Conservation (phyloP, 53 echinoderm and acorn worm species). For the Mesocentrotus franciscanus region DNA sequence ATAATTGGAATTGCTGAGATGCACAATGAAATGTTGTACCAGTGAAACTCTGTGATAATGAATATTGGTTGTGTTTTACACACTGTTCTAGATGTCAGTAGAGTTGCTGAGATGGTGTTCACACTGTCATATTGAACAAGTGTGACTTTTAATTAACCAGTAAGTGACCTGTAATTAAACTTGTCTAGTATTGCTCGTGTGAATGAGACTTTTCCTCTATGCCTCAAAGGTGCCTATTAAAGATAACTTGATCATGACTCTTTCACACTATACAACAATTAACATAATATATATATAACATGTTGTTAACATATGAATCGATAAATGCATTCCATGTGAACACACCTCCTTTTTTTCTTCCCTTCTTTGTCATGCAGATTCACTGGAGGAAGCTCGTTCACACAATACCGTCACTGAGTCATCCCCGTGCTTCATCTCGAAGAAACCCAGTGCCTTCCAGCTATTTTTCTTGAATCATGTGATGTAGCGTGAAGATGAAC, state of each 20-base stretch:
- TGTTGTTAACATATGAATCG: neutral
- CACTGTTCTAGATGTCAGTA: no score
- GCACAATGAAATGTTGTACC: no score
- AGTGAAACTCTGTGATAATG: no score
- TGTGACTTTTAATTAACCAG: no score
- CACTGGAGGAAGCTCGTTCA: conserved; percentile 51
- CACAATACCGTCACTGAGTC: conserved; percentile 47
- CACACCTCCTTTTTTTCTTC: neutral
- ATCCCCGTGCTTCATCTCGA: neutral
- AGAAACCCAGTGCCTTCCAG: conserved; percentile 22
- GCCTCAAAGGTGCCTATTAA: neutral
- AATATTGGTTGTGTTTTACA: no score
- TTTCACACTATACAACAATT: neutral
- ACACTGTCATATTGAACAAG: no score
- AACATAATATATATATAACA: neutral
- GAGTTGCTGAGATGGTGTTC: no score
- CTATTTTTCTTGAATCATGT: conserved; percentile 27
- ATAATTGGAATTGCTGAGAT: no score
- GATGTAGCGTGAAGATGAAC: neutral
- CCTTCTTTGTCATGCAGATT: conserved; percentile 18
- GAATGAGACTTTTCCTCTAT: neutral
- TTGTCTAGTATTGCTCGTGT: neutral
- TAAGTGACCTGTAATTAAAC: no score
- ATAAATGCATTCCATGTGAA: neutral
- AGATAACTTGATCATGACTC: neutral